Evolutionary conservation across 2,797 vertebrate species (phyloP).

Genomic region (Acomys russatus): DNA sequence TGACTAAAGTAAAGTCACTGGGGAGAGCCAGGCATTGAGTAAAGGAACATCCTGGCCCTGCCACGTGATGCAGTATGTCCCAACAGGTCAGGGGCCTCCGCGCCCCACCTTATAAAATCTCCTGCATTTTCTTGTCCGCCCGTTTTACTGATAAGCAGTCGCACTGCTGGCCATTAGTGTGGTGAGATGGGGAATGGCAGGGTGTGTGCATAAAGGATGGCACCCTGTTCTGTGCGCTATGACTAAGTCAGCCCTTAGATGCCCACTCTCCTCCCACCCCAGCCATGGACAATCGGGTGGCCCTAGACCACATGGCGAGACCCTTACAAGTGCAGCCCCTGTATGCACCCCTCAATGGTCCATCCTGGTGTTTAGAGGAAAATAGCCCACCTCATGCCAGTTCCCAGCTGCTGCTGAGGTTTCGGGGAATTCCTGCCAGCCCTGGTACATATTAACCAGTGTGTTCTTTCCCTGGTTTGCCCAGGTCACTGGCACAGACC

Average conservation of each 20-base stretch:
- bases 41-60: background rate
- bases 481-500: background rate
- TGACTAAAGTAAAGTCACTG: background rate
- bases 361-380: background rate
- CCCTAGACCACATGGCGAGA: background rate
- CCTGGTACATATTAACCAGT: constrained; percentile 40
- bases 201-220: background rate
- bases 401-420: background rate
- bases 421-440: background rate
- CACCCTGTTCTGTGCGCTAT: background rate
- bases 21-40: background rate
- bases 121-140: background rate
- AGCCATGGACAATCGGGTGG: background rate
- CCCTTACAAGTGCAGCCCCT: background rate
- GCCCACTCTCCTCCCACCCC: background rate
- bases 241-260: background rate
- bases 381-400: background rate
- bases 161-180: background rate
- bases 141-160: background rate
- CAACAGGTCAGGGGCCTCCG: background rate
- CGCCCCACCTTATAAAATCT: background rate
- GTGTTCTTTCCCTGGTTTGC: background rate
- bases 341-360: background rate
- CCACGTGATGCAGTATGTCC: background rate
- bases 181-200: background rate